Conservation (phyloP, 2,888 invertebrate genomes). For the Sepiola atlantica region DNA sequence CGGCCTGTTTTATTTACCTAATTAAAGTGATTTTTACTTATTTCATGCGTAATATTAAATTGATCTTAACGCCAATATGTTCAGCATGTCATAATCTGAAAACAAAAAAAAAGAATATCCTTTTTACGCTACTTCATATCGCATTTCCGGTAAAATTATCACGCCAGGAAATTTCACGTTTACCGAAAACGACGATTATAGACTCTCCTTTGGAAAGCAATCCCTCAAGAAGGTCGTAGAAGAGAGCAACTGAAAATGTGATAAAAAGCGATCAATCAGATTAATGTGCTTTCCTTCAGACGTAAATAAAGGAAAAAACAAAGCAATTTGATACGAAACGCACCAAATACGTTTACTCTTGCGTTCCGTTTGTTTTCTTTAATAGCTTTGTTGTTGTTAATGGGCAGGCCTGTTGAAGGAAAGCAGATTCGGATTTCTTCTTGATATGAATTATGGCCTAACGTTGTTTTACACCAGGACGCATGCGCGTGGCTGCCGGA, state of each 20-base stretch:
- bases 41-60: no score
- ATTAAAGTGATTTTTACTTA: no score
- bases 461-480: neutral
- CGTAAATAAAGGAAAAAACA: neutral
- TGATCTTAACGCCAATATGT: no score
- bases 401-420: neutral
- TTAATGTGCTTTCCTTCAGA: neutral
- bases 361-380: neutral
- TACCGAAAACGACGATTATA: no score
- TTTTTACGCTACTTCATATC: no score
- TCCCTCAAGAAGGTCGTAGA: neutral
- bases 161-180: no score
- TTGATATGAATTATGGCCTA: neutral
- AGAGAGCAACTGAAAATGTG: neutral
- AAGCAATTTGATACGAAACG: neutral
- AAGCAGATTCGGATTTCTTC: neutral
- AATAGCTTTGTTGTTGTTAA: neutral
- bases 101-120: no score
- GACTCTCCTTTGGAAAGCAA: no score
- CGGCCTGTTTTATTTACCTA: no score
- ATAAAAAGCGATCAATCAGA: neutral
- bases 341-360: neutral
- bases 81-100: no score
- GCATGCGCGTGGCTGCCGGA: constrained; percentile 2
- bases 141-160: no score